Base-by-base conservation (phyloP, 30 jellyfish, hydroid and myxozoan genomes). In the Euphysa ruthae region DNA sequence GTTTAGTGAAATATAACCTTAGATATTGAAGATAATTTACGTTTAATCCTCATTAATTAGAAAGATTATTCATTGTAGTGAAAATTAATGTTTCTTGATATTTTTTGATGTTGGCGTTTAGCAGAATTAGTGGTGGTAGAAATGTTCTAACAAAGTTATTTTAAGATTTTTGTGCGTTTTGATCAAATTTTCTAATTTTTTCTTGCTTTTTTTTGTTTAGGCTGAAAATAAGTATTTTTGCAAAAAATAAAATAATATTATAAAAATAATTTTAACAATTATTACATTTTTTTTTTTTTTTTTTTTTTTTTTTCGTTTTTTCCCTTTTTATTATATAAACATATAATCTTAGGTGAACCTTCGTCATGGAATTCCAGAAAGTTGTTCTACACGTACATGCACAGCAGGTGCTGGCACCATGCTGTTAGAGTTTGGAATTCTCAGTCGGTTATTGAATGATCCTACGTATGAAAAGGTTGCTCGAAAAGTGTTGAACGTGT, bases 341-440 rank as follows among this genome's bases (percentile, higher is more conserved):
- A 15, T 26, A 1, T n/a, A 30, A 1, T 56, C 63, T 44, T 56
- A 85, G 96, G 94, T 89, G 55, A 89, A 89, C 52, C 81, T 89
- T 38, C 63, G 57, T 63, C 75, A 75, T 52, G 98, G 98, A 15
- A 76, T 89, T 30, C 89, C 88, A 4, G 30, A 50, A 28, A 70
- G 54, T 43, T 55, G 84, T 24, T 70, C 95, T 3, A 63, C 69
- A 18, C 42, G 42, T 23, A 89, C 98, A 3, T 89, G 98, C 63
- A 81, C 98, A 3, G 98, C 98, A 8, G 98, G 95, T 19, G 98
- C 94, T 26, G 98, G 98, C 1, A 89, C 98, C 6, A 52, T 89
- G 3, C 19, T 81, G 19, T 79, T 89, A 13, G 98, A 89, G 62
- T 81, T 89, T 64, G 95, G 95, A 2, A 70, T 89, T 22, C 78